Evolutionary conservation across 2,113 vertebrate species (phyloP).

Genomic region (Melanocharis versteri): DNA sequence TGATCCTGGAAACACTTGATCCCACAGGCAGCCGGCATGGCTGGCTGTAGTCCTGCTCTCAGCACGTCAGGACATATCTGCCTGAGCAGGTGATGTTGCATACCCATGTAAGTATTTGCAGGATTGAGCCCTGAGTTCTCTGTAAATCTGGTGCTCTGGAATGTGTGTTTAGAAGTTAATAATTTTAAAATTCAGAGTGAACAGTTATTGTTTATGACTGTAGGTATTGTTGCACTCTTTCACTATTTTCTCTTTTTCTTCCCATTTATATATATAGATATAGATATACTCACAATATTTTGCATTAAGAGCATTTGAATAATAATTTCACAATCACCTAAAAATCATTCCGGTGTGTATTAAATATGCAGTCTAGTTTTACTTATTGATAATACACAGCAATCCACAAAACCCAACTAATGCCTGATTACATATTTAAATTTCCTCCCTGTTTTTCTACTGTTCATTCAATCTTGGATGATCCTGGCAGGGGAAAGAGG

Average conservation of each 20-base stretch:
- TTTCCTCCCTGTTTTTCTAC: slow-evolving; percentile 92
- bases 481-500: slow-evolving; percentile 96
- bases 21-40: not conserved
- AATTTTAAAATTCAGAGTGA: slow-evolving; percentile 22
- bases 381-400: slow-evolving; percentile 67
- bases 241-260: slow-evolving; percentile 57
- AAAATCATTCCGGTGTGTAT: slow-evolving; percentile 56
- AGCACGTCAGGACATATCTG: not conserved
- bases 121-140: not conserved
- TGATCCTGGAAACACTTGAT: slow-evolving; percentile 42
- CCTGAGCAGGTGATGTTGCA: not conserved
- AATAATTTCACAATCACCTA: slow-evolving; percentile 58
- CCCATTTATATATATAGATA: not conserved
- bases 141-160: not conserved
- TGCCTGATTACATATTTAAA: slow-evolving; percentile 85
- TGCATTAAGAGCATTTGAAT: slow-evolving; percentile 31
- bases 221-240: slow-evolving; percentile 30
- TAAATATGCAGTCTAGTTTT: slow-evolving; percentile 57
- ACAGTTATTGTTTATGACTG: slow-evolving; percentile 33
- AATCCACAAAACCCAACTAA: slow-evolving; percentile 75
- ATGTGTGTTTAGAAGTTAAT: not conserved
- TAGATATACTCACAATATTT: slow-evolving; percentile 33
- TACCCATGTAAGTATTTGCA: slow-evolving; percentile 12
- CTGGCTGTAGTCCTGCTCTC: not conserved
- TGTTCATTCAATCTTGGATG: slow-evolving; percentile 88